phyloP scores from a whole-genome alignment of 1,140 invertebrate species.

The Macrosteles quadrilineatus region DNA sequence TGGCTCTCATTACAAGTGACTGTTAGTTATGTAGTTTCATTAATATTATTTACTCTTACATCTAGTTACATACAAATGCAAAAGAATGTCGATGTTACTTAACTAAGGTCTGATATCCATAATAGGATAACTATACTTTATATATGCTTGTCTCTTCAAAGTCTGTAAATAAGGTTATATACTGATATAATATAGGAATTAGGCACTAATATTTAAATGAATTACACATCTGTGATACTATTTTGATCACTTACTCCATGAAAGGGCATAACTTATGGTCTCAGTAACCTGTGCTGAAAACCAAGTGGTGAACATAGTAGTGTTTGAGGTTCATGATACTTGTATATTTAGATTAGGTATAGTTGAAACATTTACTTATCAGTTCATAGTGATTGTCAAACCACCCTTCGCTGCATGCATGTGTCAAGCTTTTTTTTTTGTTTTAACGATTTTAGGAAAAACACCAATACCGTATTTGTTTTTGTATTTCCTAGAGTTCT shows the following conservation, averaged over 20 bases:
- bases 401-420: too few species aligned
- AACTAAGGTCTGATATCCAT: too few species aligned
- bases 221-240: conserved; percentile 17
- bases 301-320: not conserved
- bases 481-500: too few species aligned
- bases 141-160: conserved; percentile 1
- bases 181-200: conserved; percentile 7
- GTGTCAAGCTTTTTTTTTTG: too few species aligned
- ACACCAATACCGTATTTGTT: too few species aligned
- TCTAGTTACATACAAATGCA: too few species aligned
- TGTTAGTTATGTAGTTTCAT: too few species aligned
- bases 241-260: conserved; percentile 19
- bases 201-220: conserved; percentile 22
- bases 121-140: not conserved
- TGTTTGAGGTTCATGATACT: not conserved
- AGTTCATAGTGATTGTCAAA: too few species aligned
- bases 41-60: too few species aligned
- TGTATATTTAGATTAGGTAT: conserved; percentile 11
- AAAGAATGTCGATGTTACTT: too few species aligned
- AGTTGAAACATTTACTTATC: not conserved
- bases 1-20: too few species aligned
- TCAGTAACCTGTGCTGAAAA: not conserved
- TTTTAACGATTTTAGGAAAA: too few species aligned
- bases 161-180: conserved; percentile 10
- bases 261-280: conserved; percentile 1